A percentile compares a stretch with the other conserved stretches of the same genome.
These are phyloP conservation scores for Labeo rohita DNA, from an alignment of 2,113 vertebrate genomes.

Conservation along the genomic window DNA sequence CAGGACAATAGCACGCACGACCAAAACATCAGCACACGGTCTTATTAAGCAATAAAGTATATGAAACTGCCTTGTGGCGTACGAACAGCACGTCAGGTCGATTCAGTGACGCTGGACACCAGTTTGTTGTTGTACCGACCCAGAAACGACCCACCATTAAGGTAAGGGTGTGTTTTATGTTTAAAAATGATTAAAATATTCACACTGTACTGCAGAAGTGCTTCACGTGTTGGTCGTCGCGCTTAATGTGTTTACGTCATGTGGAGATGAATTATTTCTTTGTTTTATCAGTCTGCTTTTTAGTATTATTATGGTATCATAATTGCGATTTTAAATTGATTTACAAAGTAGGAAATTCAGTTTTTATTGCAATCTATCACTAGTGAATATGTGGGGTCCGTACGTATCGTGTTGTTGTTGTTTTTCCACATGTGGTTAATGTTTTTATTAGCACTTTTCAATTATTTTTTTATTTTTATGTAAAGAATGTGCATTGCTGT, in stretches of 20 bases:
- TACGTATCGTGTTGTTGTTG: background rate
- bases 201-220: background rate
- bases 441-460: background rate
- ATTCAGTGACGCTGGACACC: background rate
- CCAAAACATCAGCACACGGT: background rate
- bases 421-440: background rate
- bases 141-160: constrained; percentile 12
- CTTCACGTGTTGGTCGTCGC: background rate
- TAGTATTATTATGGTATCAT: too few species aligned
- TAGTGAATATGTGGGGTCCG: background rate
- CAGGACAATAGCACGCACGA: background rate
- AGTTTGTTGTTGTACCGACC: constrained; percentile 15
- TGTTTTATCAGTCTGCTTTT: background rate
- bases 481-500: background rate
- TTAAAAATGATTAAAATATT: rapidly evolving
- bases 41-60: background rate
- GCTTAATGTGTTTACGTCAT: background rate
- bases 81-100: background rate
- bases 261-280: background rate
- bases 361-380: background rate
- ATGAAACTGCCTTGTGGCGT: background rate
- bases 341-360: background rate
- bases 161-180: background rate
- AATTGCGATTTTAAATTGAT: background rate
- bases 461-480: background rate